These are phyloP conservation scores for Anadara kagoshimensis DNA, from an alignment of 1,140 invertebrate genomes.

Conservation along the genomic window DNA sequence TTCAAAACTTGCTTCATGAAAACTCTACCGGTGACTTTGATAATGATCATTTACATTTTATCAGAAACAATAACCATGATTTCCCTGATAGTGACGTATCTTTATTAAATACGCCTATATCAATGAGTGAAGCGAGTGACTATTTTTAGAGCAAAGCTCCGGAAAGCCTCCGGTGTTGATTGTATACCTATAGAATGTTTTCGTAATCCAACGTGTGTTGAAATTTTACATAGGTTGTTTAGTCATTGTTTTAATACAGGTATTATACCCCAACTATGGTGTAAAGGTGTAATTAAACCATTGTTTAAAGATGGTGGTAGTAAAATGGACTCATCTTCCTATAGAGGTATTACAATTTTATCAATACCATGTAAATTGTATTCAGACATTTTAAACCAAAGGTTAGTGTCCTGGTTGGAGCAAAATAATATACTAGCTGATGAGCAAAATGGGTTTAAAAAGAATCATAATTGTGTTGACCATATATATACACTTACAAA, in stretches of 20 bases:
- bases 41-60: background rate
- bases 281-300: conserved; percentile 18
- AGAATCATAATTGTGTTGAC: background rate
- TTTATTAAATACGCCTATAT: conserved; percentile 14
- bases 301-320: conserved; percentile 5
- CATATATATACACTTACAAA: conserved; percentile 15
- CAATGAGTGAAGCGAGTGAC: conserved; percentile 2
- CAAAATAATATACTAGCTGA: conserved; percentile 8
- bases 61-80: background rate
- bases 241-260: conserved; percentile 13
- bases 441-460: conserved; percentile 27
- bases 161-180: conserved; percentile 26
- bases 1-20: background rate
- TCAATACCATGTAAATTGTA: conserved; percentile 33
- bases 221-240: conserved; percentile 21
- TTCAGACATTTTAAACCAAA: conserved; percentile 11
- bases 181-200: conserved; percentile 26
- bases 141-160: conserved; percentile 7
- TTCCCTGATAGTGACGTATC: background rate
- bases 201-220: conserved; percentile 12
- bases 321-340: conserved; percentile 5
- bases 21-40: background rate
- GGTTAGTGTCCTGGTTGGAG: conserved; percentile 5
- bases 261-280: conserved; percentile 15
- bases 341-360: conserved; percentile 30